These are phyloP conservation scores for Eudasyphora cyanicolor DNA, from an alignment of 2,888 invertebrate genomes.

Conservation along the genomic window DNA sequence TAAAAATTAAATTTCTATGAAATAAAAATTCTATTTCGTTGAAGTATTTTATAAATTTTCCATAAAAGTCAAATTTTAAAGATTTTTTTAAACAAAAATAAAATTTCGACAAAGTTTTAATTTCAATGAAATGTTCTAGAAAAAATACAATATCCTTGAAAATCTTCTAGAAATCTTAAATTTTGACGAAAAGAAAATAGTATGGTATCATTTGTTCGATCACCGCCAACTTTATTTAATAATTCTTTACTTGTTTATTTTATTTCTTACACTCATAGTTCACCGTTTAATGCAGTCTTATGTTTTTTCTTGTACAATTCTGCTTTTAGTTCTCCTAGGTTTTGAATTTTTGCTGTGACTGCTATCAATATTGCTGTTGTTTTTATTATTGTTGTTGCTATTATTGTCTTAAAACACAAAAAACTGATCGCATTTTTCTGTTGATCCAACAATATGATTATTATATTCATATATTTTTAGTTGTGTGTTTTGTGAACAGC, in stretches of 20 bases:
- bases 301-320: neutral
- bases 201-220: no score
- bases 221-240: neutral
- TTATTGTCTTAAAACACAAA: neutral
- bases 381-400: slow-evolving; percentile 28
- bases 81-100: no score
- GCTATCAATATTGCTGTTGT: slow-evolving; percentile 9
- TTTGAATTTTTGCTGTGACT: slow-evolving; percentile 8
- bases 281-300: neutral
- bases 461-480: slow-evolving; percentile 5
- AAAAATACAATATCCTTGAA: no score
- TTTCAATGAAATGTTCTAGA: no score
- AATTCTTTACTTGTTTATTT: no score
- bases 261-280: neutral
- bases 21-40: no score
- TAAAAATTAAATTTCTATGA: no score
- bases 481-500: neutral
- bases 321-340: neutral
- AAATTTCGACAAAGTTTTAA: no score
- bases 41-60: no score
- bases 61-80: no score
- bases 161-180: no score
- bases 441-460: slow-evolving; percentile 63
- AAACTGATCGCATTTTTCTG: slow-evolving; percentile 65
- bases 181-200: no score